Conservation (phyloP, 1,140 invertebrate species). For the Nebria ingens region DNA sequence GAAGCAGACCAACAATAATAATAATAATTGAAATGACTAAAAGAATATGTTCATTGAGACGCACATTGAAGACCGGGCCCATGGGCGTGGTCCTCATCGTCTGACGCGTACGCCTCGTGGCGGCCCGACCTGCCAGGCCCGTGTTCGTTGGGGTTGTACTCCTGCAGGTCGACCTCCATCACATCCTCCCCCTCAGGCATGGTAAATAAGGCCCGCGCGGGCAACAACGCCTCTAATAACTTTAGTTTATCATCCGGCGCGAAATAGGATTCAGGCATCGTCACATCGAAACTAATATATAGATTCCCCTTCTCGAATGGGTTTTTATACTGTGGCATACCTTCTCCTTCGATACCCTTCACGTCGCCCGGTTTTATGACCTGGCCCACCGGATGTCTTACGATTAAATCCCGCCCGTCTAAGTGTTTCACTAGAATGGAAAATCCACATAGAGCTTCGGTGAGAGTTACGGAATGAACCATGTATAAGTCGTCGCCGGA, state of each 20-base stretch:
- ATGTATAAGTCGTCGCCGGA: slow-evolving; percentile 66
- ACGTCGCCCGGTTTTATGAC: slow-evolving; percentile 69
- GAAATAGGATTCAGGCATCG: slow-evolving; percentile 77
- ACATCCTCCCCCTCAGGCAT: slow-evolving; percentile 64
- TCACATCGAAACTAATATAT: slow-evolving; percentile 77
- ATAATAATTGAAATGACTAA: neutral
- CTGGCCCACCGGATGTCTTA: slow-evolving; percentile 60
- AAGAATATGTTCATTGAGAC: slow-evolving; percentile 47
- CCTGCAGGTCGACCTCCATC: slow-evolving; percentile 72
- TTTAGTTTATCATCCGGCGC: slow-evolving; percentile 53
- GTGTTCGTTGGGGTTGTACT: slow-evolving; percentile 52
- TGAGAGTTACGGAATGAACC: slow-evolving; percentile 60
- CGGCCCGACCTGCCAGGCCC: slow-evolving; percentile 33
- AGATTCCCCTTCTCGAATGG: slow-evolving; percentile 77
- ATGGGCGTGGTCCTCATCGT: slow-evolving; percentile 51
- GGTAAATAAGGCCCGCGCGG: slow-evolving; percentile 49
- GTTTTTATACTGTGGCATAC: slow-evolving; percentile 81
- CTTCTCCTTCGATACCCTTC: slow-evolving; percentile 72
- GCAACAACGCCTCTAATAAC: slow-evolving; percentile 59
- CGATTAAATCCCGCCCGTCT: slow-evolving; percentile 67
- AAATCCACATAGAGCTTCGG: slow-evolving; percentile 87
- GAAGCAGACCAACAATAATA: slow-evolving; percentile 25
- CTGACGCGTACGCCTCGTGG: slow-evolving; percentile 53
- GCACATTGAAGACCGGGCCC: slow-evolving; percentile 56
- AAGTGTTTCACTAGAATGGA: slow-evolving; percentile 70